Evolutionary conservation across 2,888 invertebrate species (phyloP), one percentile per base, ranked within the genome.

Genomic region (Drosophila mulleri): DNA sequence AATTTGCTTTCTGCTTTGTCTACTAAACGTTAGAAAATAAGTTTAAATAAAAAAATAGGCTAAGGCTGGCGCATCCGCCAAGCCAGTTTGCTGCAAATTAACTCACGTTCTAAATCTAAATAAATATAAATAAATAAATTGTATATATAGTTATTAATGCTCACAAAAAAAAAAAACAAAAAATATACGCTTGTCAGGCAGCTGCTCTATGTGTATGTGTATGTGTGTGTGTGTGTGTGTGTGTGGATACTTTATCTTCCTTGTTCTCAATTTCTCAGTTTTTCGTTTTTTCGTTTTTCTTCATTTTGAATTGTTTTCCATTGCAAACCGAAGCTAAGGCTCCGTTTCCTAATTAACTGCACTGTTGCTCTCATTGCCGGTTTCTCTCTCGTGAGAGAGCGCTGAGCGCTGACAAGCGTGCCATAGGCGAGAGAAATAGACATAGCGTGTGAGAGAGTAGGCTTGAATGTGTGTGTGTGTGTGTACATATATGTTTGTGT

Each of bases 61-160:
- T 73, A 72, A 59, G 61, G 72, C 58, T 41, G 71, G 71, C 76
- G 65, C 59, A 23, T 53, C 58, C 57, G 71, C 64, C 64, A 26
- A 37, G 41, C 63, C 65, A 66, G 67, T 69, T 70, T 62, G 52
- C 69, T 57, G 67, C 70, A 85, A 70, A 69, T 78, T 74, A 75
- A 72, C 83, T 85, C 88, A 85, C 77, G 82, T 78, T 71, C 79
- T 90, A 90, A 74, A 70, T 83, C 87, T 90, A 88, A 88, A 90
- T 90, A 88, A 88, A 86, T 86, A 85, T 90, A 86, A 90, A 90
- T 88, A 86, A 88, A 88, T 86, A 86, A 86, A 90, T 88, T 90
- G 89, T 90, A 83, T 88, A 82, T 89, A 73, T 85, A 79, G 83
- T 85, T 67, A 83, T 72, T 85, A 73, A 68, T 65, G 54, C 54